Percentiles rank a stretch among this genome's conserved stretches.
These are phyloP conservation scores for Melanerpes aurifrons DNA, from an alignment of 2,113 vertebrate species.

Conservation along the genomic window DNA sequence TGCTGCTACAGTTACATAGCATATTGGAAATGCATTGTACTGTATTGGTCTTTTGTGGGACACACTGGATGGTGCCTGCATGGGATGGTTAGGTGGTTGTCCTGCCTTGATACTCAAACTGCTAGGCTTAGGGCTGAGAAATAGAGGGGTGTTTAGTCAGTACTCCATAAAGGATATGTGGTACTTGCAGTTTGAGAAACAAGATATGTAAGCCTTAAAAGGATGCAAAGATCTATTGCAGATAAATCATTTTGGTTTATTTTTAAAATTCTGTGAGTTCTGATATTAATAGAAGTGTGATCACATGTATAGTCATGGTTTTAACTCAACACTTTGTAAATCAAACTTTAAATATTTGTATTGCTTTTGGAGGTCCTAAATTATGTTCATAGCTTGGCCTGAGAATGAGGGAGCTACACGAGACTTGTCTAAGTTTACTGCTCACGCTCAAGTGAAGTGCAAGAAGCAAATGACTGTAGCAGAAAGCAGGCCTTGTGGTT, in stretches of 20 bases:
- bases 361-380: not conserved
- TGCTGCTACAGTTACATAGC: not conserved
- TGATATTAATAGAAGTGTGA: not conserved
- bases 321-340: not conserved
- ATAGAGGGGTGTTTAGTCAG: not conserved
- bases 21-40: not conserved
- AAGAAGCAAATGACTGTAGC: not conserved
- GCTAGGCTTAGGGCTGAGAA: not conserved
- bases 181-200: not conserved
- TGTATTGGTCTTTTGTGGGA: not conserved
- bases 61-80: fast-evolving
- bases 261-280: not conserved
- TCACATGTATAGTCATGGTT: not conserved
- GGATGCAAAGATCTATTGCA: not conserved
- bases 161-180: not conserved
- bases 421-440: not conserved
- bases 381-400: not conserved
- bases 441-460: not conserved
- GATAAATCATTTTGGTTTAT: not conserved
- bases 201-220: not conserved
- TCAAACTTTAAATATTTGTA: not conserved
- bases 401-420: not conserved
- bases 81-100: not conserved
- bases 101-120: not conserved
- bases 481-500: not conserved